Percentiles rank a stretch among this genome's conserved stretches.
These are phyloP conservation scores for Ochotona princeps DNA, from an alignment of 2,113 vertebrate genomes.

Conservation along the genomic window DNA sequence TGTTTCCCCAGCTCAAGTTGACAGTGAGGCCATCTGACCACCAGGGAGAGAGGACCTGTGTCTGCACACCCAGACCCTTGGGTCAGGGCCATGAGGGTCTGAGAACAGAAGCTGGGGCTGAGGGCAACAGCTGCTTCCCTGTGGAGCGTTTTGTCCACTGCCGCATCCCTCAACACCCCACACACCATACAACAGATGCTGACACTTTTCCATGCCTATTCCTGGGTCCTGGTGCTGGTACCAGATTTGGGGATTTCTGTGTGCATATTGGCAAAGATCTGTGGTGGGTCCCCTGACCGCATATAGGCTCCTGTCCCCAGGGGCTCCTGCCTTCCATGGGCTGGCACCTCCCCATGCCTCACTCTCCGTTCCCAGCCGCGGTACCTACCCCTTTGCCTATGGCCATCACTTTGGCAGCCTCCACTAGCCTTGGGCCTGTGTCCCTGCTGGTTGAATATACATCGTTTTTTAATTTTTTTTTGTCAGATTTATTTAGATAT, in stretches of 20 bases:
- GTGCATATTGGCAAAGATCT: background rate
- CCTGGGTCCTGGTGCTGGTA: background rate
- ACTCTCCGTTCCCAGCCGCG: background rate
- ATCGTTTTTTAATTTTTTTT: too few relatives aligned
- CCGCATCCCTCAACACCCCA: background rate
- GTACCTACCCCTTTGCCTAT: background rate
- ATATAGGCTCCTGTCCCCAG: background rate
- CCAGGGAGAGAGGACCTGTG: background rate
- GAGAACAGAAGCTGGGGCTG: background rate
- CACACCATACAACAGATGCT: background rate
- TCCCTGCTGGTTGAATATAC: background rate
- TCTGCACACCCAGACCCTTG: background rate
- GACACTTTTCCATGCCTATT: background rate
- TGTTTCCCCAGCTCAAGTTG: background rate
- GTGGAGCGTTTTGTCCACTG: background rate
- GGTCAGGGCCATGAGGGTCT: background rate
- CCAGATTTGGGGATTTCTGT: background rate
- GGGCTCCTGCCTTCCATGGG: background rate
- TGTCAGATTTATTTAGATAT: too few relatives aligned
- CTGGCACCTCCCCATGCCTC: background rate
- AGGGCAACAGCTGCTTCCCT: background rate
- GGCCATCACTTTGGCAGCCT: background rate
- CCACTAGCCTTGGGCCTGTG: background rate
- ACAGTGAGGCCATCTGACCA: background rate
- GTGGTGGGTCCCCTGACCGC: background rate